phyloP scores from a whole-genome alignment of 1,140 invertebrate genomes.

The Hylyphantes graminicola region DNA sequence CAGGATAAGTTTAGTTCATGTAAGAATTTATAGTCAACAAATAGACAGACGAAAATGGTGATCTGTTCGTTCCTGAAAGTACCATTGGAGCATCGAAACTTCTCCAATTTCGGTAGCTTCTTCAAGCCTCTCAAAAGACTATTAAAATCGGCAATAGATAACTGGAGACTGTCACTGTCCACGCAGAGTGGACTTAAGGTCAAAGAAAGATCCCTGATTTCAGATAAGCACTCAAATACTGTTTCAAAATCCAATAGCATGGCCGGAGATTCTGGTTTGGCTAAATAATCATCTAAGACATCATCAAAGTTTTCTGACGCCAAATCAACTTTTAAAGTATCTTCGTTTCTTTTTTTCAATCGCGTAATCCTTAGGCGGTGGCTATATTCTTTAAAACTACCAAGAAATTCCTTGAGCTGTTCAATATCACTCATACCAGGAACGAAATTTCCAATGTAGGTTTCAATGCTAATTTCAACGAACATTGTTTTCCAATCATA shows the following conservation, averaged over 20 bases:
- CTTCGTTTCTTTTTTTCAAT: neutral
- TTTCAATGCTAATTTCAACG: neutral
- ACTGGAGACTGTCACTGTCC: neutral
- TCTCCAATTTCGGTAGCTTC: neutral
- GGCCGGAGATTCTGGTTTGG: neutral
- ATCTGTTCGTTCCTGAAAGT: neutral
- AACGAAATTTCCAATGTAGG: constrained; percentile 12
- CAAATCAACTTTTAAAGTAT: constrained; percentile 1
- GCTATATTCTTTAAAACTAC: neutral
- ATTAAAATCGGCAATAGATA: constrained; percentile 27
- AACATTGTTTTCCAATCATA: constrained; percentile 45
- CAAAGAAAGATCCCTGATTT: constrained; percentile 14
- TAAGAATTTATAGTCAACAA: neutral
- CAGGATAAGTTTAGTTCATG: constrained; percentile 6
- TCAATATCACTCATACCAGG: neutral
- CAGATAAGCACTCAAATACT: neutral
- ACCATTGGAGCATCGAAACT: constrained; percentile 33
- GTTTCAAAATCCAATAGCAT: neutral
- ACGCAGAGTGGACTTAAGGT: neutral
- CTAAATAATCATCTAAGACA: constrained; percentile 19
- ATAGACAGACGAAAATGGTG: neutral
- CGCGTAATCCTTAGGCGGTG: neutral
- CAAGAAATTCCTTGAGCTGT: neutral
- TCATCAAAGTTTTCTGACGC: constrained; percentile 9
- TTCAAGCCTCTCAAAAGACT: constrained; percentile 1